phyloP scores from a whole-genome alignment of 1,140 invertebrate species.

The Gonioctena quinquepunctata region DNA sequence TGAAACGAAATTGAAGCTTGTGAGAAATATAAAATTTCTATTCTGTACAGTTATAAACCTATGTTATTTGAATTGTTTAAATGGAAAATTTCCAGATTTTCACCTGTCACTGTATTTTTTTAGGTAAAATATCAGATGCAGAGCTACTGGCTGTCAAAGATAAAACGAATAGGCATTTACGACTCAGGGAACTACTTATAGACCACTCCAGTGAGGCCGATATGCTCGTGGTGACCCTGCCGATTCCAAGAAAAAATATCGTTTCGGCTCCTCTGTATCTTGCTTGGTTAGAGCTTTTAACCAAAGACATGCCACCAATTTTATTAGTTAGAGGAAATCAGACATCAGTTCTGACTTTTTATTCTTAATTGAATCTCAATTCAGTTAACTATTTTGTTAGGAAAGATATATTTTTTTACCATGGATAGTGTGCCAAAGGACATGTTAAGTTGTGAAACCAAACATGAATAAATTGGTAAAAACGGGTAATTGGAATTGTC shows the following conservation, averaged over 20 bases:
- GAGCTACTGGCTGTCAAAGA: constrained; percentile 84
- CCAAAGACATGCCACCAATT: constrained; percentile 85
- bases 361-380: too few species aligned
- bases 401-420: too few species aligned
- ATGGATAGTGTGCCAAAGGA: too few species aligned
- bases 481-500: too few species aligned
- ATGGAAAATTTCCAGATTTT: neutral
- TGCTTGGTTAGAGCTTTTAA: constrained; percentile 93
- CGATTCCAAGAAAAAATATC: constrained; percentile 88
- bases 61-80: too few species aligned
- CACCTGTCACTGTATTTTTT: constrained; percentile 32
- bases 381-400: too few species aligned
- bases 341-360: constrained; percentile 94
- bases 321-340: constrained; percentile 94
- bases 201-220: constrained; percentile 84
- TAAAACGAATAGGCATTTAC: constrained; percentile 89
- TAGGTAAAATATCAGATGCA: constrained; percentile 76
- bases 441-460: too few species aligned
- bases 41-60: too few species aligned
- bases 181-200: constrained; percentile 83
- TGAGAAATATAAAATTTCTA: too few species aligned
- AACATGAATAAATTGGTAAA: too few species aligned
- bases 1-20: too few species aligned
- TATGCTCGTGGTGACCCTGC: constrained; percentile 91
- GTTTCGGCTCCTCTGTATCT: constrained; percentile 89